A percentile compares a stretch with the other conserved stretches of the same genome.
Evolutionary conservation across 2,113 vertebrate genomes (phyloP).

Genomic region (Indicator indicator): DNA sequence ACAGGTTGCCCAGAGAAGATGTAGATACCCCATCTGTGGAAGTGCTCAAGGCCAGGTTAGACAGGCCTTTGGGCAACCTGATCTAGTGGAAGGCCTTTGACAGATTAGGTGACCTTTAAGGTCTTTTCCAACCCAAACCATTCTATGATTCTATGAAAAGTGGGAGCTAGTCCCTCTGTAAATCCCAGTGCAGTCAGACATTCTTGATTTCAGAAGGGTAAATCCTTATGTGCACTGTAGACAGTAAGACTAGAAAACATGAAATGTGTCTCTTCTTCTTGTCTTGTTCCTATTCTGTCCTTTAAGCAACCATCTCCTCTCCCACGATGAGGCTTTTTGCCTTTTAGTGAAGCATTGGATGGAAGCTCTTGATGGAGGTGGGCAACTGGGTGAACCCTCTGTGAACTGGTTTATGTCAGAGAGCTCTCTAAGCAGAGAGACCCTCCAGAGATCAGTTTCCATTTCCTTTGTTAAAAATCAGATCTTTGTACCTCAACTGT

Average conservation of each 20-base stretch:
- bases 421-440: background rate
- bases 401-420: background rate
- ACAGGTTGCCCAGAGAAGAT: background rate
- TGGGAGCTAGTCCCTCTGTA: fast-evolving
- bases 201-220: background rate
- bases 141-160: background rate
- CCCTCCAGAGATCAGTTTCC: background rate
- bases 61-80: background rate
- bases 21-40: background rate
- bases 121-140: background rate
- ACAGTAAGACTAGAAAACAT: background rate
- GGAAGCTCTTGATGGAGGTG: background rate
- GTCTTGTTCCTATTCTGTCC: background rate
- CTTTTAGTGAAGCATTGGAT: background rate
- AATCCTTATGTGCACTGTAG: background rate
- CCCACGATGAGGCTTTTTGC: fast-evolving
- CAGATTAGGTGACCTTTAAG: background rate
- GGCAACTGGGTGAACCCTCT: background rate
- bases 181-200: background rate
- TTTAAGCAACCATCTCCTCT: background rate
- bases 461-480: background rate
- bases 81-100: background rate
- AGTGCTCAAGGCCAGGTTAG: background rate
- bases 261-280: background rate
- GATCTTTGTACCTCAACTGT: background rate